Evolutionary conservation across 2,113 vertebrate genomes (phyloP), one percentile per base, ranked within the genome.

Genomic region (Gopherus flavomarginatus): DNA sequence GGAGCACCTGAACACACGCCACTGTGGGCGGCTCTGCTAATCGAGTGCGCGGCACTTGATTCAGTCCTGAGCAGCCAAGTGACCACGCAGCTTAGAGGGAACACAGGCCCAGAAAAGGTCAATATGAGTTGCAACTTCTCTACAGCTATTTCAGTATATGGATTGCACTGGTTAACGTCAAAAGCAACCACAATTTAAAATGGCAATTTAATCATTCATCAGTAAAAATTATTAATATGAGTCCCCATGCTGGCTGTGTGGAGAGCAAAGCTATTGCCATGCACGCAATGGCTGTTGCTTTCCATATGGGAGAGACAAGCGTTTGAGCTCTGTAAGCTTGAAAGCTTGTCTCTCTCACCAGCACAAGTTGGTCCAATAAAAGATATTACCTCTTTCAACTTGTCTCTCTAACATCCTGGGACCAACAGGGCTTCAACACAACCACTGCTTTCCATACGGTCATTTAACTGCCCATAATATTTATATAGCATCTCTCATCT

Each of bases 211-310:
- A 95, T 87, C 94, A 83, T 57, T 97, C 90, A 96, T 91, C 94
- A 97, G 94, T 86, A 82, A 44, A 95, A 96, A 86, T 95, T 96
- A 96, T 3, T 85, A 93, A 91, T 88, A 87, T 56, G 86, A 75
- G 91, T 93, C 84, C 95, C 57, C 83, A 93, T 78, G 21, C 75
- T 44, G 78, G 59, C 47, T 52, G 75, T 69, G 81, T 87, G 81
- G 87, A 85, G 82, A 87, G 75, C 84, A 10, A 85, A 26, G 26
- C 31, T 72, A 53, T n/a, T 52, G 42, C 42, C 59, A 62, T 14
- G 59, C 38, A 62, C 9, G 31, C 10, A 31, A n/a, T 26, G 38
- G 47, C 35, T 72, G 49, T 22, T 72, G 47, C 35, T 87, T 22
- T 50, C 53, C 27, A 47, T 53, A 65, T 80, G 56, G 53, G 29